Conservation (phyloP, 2,888 invertebrate species). For the Coelinius sp. region DNA sequence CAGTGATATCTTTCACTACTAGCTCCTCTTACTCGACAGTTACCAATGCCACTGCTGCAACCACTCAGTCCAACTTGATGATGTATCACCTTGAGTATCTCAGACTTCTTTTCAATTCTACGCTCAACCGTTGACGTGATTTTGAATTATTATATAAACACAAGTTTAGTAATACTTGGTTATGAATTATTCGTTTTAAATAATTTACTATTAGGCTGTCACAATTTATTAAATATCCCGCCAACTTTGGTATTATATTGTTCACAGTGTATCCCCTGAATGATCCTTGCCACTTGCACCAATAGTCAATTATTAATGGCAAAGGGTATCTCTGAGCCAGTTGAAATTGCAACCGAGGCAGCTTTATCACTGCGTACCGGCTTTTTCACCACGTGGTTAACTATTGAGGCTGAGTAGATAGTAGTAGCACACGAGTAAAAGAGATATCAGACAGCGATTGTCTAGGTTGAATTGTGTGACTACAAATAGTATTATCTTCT, state of each 20-base stretch:
- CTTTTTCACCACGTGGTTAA: conserved; percentile 21
- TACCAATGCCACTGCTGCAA: conserved; percentile 23
- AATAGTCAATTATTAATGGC: conserved; percentile 11
- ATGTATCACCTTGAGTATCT: conserved; percentile 23
- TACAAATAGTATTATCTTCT: neutral
- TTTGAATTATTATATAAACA: neutral
- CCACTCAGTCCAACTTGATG: conserved; percentile 30
- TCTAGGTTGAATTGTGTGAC: neutral
- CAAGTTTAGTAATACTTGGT: neutral
- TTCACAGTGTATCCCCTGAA: neutral
- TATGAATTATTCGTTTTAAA: neutral
- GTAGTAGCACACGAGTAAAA: neutral
- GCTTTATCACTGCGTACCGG: conserved; percentile 1
- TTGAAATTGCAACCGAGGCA: neutral
- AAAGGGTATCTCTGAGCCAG: neutral
- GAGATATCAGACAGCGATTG: neutral
- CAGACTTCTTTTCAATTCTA: neutral
- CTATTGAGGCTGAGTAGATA: neutral
- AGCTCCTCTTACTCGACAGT: conserved; percentile 53
- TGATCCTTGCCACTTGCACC: neutral
- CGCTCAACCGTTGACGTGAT: conserved; percentile 4
- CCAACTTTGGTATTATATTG: neutral
- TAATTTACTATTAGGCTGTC: neutral
- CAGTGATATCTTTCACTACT: conserved; percentile 53
- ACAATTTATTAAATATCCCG: neutral